Percentiles rank a stretch among this genome's conserved stretches.
Conservation (phyloP, 2,797 vertebrate species). For the Galaxias olidus region DNA sequence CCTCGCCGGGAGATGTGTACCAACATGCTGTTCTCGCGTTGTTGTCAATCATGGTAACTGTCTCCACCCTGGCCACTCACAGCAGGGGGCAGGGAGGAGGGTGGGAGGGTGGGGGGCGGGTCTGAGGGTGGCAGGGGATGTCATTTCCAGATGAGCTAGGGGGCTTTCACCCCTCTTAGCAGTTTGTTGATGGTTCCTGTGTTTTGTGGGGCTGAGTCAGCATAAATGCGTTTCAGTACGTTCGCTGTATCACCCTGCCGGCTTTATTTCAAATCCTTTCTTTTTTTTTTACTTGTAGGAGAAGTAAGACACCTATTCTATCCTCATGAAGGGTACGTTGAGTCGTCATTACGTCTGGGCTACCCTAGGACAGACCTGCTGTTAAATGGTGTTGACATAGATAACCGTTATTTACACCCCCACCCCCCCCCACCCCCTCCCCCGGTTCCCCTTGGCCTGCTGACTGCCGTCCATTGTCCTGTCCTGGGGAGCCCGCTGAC, state of each 20-base stretch:
- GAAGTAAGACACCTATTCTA: no score
- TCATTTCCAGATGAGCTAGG: slow-evolving; percentile 70
- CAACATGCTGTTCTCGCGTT: slow-evolving; percentile 47
- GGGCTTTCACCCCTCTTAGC: slow-evolving; percentile 13
- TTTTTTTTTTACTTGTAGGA: no score
- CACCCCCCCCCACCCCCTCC: no score
- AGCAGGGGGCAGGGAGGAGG: slow-evolving; percentile 44
- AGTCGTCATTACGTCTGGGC: no score
- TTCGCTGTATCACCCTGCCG: no score
- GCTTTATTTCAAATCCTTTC: no score
- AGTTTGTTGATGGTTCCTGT: no score
- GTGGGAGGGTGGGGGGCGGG: slow-evolving; percentile 22
- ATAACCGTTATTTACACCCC: slow-evolving; percentile 26
- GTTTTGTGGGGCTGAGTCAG: no score
- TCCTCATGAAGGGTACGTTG: no score
- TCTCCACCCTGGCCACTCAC: slow-evolving; percentile 48
- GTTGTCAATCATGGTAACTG: slow-evolving; percentile 54
- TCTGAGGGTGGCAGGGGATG: slow-evolving; percentile 49
- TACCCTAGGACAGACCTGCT: no score
- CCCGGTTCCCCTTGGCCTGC: slow-evolving; percentile 55
- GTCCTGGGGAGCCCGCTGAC: slow-evolving; percentile 38
- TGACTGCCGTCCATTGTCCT: slow-evolving; percentile 55
- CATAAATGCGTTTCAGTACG: no score
- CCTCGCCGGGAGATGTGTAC: slow-evolving; percentile 30
- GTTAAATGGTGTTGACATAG: no score